Evolutionary conservation across 2,113 vertebrate genomes (phyloP).

Genomic region (Syngnathoides biaculeatus): DNA sequence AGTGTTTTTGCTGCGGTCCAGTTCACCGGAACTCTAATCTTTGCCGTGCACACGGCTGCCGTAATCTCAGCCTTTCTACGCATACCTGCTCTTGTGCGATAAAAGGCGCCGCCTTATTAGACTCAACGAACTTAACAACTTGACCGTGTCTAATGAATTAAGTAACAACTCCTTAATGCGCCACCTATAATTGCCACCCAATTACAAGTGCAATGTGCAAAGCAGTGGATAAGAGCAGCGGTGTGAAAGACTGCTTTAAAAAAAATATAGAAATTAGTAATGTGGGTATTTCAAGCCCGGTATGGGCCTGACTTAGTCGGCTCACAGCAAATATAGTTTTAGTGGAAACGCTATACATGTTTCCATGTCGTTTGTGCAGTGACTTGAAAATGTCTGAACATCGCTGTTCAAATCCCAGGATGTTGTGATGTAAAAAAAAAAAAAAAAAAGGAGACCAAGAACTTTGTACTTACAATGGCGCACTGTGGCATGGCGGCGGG

Average conservation of each 20-base stretch:
- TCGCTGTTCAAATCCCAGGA: neutral
- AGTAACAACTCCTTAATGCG: slow-evolving; percentile 31
- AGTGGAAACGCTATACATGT: too few species aligned
- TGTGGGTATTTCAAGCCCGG: slow-evolving; percentile 37
- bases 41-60: slow-evolving; percentile 27
- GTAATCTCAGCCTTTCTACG: slow-evolving; percentile 28
- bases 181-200: slow-evolving; percentile 30
- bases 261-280: slow-evolving; percentile 20
- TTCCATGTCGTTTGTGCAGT: neutral
- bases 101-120: slow-evolving; percentile 28
- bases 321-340: too few species aligned
- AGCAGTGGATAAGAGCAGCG: slow-evolving; percentile 31
- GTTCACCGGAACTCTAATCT: slow-evolving; percentile 33
- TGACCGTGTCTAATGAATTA: slow-evolving; percentile 38
- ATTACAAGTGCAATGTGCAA: slow-evolving; percentile 42
- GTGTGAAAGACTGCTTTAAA: slow-evolving; percentile 38
- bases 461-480: too few species aligned
- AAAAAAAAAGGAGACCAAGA: neutral
- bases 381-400: neutral
- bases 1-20: slow-evolving; percentile 15
- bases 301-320: neutral
- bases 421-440: neutral
- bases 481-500: too few species aligned
- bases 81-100: slow-evolving; percentile 32
- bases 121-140: slow-evolving; percentile 37